Base-by-base conservation (phyloP, 2,113 vertebrate species). In the Pedetes capensis region DNA sequence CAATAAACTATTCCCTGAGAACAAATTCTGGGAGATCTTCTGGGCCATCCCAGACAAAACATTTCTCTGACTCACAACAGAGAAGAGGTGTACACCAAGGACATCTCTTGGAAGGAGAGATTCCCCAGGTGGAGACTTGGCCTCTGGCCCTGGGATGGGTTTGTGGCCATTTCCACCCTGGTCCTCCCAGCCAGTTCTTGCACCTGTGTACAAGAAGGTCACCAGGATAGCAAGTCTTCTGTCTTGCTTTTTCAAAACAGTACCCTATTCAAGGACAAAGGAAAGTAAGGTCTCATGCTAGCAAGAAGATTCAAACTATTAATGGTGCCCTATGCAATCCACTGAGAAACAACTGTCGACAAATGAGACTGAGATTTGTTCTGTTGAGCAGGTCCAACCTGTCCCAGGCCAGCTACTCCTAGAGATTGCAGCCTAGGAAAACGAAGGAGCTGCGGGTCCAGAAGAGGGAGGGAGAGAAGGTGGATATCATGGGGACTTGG, bases 191-290 rank as follows among this genome's bases (percentile, higher is more conserved):
- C 34, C 59, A 44, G 6, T 18, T 85, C 51, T 59, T 71, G 55
- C 80, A 87, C 84, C 44, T 93, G 59, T 47, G 25, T 47, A 64
- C 78, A 88, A 32, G 42, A 55, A 20, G 80, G 14, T 53, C 66
- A 68, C 71, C 3, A 6, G 66, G 22, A 20, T 49, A 87, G 72
- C 79, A 68, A 84, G 47, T 84, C 66, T 89, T 87, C 39, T 32
- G 20, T 32, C 57, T 82, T 42, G 68, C 47, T 66, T 91, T 92
- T 49, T 90, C 91, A 89, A 94, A 66, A 89, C 14, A 59, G 25
- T 90, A 53, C n/a, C 55, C 32, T 42, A 69, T 79, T 93, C 81
- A 44, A 64, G 51, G 32, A 79, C 42, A 53, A 57, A 91, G 12
- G 61, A 59, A 82, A 53, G 29, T 34, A 84, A 71, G 23, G 3